Percentiles rank a stretch among this genome's conserved stretches.
Evolutionary conservation across 1,140 invertebrate species (phyloP).

Genomic region (Drosophila arawakana): DNA sequence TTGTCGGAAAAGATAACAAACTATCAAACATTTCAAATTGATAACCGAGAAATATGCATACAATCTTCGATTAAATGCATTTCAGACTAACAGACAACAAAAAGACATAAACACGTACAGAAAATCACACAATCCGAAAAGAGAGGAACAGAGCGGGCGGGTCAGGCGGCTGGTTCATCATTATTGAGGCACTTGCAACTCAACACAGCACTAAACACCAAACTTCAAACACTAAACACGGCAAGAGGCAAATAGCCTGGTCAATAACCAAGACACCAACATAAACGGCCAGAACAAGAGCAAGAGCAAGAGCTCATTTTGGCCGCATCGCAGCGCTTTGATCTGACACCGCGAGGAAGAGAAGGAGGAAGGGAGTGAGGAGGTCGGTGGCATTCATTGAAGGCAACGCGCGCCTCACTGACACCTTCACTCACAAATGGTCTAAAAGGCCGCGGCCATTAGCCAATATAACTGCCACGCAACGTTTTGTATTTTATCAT

Average conservation of each 20-base stretch:
- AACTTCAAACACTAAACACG: constrained; percentile 45
- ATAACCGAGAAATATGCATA: neutral
- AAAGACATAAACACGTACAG: neutral
- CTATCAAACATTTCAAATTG: neutral
- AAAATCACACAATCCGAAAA: constrained; percentile 7
- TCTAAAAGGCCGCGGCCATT: constrained; percentile 81
- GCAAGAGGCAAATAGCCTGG: constrained; percentile 58
- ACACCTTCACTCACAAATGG: constrained; percentile 71
- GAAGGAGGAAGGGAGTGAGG: constrained; percentile 3
- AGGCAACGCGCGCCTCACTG: constrained; percentile 49
- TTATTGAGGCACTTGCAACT: constrained; percentile 59
- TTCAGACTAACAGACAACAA: neutral
- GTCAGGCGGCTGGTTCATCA: constrained; percentile 39
- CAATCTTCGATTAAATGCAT: constrained; percentile 6
- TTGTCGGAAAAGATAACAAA: neutral
- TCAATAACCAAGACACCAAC: constrained; percentile 60
- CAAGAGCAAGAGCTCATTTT: constrained; percentile 62
- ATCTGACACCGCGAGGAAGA: constrained; percentile 55
- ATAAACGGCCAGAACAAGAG: constrained; percentile 32
- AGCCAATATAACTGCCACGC: constrained; percentile 82
- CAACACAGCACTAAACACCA: constrained; percentile 45
- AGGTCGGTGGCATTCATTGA: constrained; percentile 38
- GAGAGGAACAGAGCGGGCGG: constrained; percentile 1
- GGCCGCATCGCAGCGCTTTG: constrained; percentile 34
- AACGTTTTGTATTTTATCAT: constrained; percentile 83